Percentiles rank a stretch among this genome's conserved stretches.
These are phyloP conservation scores for Tiliacea citrago DNA, from an alignment of 2,888 invertebrate species.

Conservation along the genomic window DNA sequence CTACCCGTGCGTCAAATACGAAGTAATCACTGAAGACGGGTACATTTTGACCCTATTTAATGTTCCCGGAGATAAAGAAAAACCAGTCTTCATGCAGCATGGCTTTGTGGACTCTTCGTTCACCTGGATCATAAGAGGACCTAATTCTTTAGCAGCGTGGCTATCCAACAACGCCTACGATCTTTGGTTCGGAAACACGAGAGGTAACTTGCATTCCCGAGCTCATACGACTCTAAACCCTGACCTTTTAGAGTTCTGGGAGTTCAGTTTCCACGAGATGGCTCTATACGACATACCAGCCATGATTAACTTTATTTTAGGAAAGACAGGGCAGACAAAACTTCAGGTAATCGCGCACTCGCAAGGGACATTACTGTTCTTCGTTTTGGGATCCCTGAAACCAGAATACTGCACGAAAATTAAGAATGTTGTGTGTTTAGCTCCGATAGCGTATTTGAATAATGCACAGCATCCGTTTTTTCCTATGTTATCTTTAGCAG, in stretches of 20 bases:
- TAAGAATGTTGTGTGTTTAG: conserved; percentile 21
- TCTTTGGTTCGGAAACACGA: conserved; percentile 22
- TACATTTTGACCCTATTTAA: not conserved
- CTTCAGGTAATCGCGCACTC: conserved; percentile 35
- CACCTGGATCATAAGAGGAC: conserved; percentile 18
- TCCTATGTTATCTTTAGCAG: conserved; percentile 1
- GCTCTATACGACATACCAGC: conserved; percentile 28
- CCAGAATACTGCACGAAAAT: conserved; percentile 19
- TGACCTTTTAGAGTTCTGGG: conserved; percentile 10
- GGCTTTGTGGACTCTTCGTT: conserved; percentile 13
- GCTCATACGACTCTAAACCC: conserved; percentile 15
- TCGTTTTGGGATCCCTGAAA: conserved; percentile 1
- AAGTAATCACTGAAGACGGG: conserved; percentile 32
- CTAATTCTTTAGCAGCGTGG: conserved; percentile 10
- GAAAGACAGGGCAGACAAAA: conserved; percentile 29
- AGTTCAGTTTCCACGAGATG: conserved; percentile 38
- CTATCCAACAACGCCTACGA: conserved; percentile 23
- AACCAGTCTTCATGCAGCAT: conserved; percentile 2
- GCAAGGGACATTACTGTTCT: conserved; percentile 17
- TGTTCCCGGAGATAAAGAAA: conserved; percentile 17
- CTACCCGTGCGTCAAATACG: conserved; percentile 11
- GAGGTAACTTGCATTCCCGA: conserved; percentile 30
- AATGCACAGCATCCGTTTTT: conserved; percentile 22
- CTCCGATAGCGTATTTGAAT: conserved; percentile 27
- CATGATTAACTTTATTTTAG: conserved; percentile 49